Evolutionary conservation across 2,888 invertebrate species (phyloP).

Genomic region (Drosophila pseudotalamancana): DNA sequence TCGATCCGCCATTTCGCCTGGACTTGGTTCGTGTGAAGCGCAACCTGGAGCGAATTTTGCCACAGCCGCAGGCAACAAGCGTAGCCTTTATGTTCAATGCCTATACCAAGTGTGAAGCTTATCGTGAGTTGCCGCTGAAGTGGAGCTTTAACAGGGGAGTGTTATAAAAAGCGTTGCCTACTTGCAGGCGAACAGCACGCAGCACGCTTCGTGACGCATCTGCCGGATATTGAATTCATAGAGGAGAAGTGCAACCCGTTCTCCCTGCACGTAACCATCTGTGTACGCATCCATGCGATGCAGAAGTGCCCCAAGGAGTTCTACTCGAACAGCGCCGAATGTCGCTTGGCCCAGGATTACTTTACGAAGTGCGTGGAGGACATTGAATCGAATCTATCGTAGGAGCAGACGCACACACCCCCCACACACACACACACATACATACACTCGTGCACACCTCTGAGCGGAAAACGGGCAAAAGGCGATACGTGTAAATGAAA

Average conservation of each 20-base stretch:
- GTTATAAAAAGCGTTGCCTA: not conserved
- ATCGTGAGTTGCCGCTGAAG: conserved; percentile 43
- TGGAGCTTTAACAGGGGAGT: not conserved
- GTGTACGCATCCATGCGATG: conserved; percentile 65
- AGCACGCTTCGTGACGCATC: conserved; percentile 41
- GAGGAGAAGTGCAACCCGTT: conserved; percentile 55
- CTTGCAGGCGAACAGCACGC: conserved; percentile 42
- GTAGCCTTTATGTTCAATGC: conserved; percentile 53
- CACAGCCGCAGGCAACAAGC: conserved; percentile 41
- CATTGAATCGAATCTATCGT: conserved; percentile 43
- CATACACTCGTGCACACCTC: conserved; percentile 8
- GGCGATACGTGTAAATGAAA: conserved; percentile 52
- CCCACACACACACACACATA: not conserved
- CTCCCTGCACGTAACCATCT: conserved; percentile 59
- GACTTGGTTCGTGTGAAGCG: conserved; percentile 42
- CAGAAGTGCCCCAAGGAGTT: conserved; percentile 61
- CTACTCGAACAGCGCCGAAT: conserved; percentile 42
- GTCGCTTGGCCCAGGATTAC: conserved; percentile 52
- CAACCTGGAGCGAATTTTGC: conserved; percentile 44
- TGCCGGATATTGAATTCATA: conserved; percentile 65
- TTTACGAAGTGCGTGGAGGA: conserved; percentile 61
- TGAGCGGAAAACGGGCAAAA: conserved; percentile 16
- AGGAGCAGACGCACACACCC: not conserved
- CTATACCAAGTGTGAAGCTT: conserved; percentile 50
- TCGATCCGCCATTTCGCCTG: conserved; percentile 58